A percentile compares a stretch with the other conserved stretches of the same genome.
Evolutionary conservation across 2,113 vertebrate genomes (phyloP).

Genomic region (Morone saxatilis): DNA sequence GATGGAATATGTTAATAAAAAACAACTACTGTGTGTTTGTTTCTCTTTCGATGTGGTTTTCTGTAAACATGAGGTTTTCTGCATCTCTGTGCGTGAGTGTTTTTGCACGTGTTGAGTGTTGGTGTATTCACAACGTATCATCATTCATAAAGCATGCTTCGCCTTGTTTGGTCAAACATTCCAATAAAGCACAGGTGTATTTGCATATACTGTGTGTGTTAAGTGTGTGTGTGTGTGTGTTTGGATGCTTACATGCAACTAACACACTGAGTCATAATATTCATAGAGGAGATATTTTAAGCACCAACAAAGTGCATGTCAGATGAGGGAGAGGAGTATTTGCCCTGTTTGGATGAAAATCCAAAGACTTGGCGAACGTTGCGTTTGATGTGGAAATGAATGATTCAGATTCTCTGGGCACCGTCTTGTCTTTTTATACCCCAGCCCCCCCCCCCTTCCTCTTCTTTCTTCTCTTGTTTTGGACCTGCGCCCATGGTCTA

Average conservation of each 20-base stretch:
- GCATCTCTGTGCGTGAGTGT: neutral
- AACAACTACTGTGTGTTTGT: neutral
- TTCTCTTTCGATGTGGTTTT: neutral
- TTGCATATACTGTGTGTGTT: neutral
- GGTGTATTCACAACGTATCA: neutral
- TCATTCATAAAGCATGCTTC: neutral
- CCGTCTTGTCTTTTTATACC: slow-evolving; percentile 25
- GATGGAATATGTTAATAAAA: slow-evolving; percentile 24
- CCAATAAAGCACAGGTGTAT: slow-evolving; percentile 1
- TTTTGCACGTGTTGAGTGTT: neutral
- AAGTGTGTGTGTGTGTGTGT: slow-evolving; percentile 5
- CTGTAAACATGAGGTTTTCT: neutral
- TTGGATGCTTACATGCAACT: neutral
- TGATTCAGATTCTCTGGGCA: slow-evolving; percentile 36
- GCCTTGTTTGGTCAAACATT: neutral
- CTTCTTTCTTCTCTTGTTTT: slow-evolving; percentile 7
- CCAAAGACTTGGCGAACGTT: slow-evolving; percentile 24
- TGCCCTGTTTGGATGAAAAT: slow-evolving; percentile 55
- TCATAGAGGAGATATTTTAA: slow-evolving; percentile 10
- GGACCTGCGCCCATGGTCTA: neutral
- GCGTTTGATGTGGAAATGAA: slow-evolving; percentile 55
- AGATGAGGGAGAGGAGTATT: slow-evolving; percentile 38
- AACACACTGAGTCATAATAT: slow-evolving; percentile 9
- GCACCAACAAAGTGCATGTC: slow-evolving; percentile 59
- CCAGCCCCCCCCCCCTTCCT: neutral